Base-by-base conservation (phyloP, 2,888 invertebrate genomes). In the Amphipoea oculea region DNA sequence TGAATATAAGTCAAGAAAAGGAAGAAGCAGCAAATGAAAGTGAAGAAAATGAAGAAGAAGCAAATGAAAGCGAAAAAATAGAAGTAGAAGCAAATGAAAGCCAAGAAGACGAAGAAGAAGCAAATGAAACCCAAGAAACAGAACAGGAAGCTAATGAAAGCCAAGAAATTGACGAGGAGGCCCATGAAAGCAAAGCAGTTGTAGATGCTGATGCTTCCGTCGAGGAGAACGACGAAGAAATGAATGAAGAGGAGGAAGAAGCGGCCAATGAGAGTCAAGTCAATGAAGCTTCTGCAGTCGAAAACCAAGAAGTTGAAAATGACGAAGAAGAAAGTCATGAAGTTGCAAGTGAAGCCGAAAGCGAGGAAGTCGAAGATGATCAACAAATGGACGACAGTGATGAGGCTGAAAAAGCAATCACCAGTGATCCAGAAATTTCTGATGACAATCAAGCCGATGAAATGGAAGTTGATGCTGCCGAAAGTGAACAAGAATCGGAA, bases 401-500 rank as follows among this genome's bases (percentile, higher is more conserved):
- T 36, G 85, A 88, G 23, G 73, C 72, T 51, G 82, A 83, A 48
- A 74, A 77, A 82, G 86, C 79, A 7, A 73, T 83, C 14, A 76
- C 80, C 70, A 82, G 70, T 66, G 88, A 84, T n/a, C 51, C 86
- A 69, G 84, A 88, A 12, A 85, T 79, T n/a, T 79, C 86, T 60
- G 87, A 88, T n/a, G 77, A 87, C 63, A 81, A 73, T 66, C 77
- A 79, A 54, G 76, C 73, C 23, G 87, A 88, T 5, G 79, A 81
- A 73, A 82, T 81, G 45, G 88, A 90, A 75, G 79, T 84, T 29
- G 81, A 85, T 74, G 83, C 86, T 23, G 84, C 85, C 5, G 76
- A 62, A 29, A 14, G 6, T 23, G 66, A 80, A 5, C 67, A 74
- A 67, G 81, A 85, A 51, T 69, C 74, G 23, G 80, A 85, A 17